Evolutionary conservation across 2,888 invertebrate species (phyloP).

Genomic region (Brassicogethes aeneus): DNA sequence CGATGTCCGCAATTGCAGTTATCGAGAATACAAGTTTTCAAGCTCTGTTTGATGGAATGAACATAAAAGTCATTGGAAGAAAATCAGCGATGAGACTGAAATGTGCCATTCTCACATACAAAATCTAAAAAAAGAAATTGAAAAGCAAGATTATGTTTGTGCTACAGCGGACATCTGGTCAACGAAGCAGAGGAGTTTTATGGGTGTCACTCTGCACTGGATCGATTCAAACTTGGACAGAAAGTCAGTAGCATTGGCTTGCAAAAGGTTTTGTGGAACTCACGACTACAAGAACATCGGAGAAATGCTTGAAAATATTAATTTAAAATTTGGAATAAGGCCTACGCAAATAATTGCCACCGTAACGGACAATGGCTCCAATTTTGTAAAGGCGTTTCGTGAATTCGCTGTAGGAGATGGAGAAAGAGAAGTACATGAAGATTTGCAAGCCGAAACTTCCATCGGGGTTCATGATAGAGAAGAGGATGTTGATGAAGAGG

Average conservation of each 20-base stretch:
- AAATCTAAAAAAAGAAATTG: conserved; percentile 1
- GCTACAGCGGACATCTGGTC: conserved; percentile 14
- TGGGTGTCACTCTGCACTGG: conserved; percentile 10
- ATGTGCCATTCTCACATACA: neutral
- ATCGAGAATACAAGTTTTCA: conserved; percentile 3
- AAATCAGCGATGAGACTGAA: neutral
- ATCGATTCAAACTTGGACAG: conserved; percentile 6
- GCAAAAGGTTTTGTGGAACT: conserved; percentile 11
- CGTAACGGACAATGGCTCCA: conserved; percentile 12
- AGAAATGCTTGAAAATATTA: conserved; percentile 12
- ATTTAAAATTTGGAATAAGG: conserved; percentile 8
- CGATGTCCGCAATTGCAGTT: too few relatives aligned
- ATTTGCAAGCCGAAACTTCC: conserved; percentile 5
- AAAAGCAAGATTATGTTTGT: conserved; percentile 6
- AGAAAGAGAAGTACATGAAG: conserved; percentile 4
- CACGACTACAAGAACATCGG: conserved; percentile 12
- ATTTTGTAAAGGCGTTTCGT: conserved; percentile 13
- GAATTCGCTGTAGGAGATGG: too few relatives aligned
- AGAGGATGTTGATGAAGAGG: conserved; percentile 2
- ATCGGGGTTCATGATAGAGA: conserved; percentile 3
- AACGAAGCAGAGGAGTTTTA: conserved; percentile 10
- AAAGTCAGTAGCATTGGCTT: conserved; percentile 12
- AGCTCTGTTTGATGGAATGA: conserved; percentile 1
- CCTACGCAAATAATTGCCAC: conserved; percentile 9
- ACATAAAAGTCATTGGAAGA: conserved; percentile 3